These are phyloP conservation scores for Drosophila sucinea DNA, from an alignment of 1,140 invertebrate species.

Conservation along the genomic window DNA sequence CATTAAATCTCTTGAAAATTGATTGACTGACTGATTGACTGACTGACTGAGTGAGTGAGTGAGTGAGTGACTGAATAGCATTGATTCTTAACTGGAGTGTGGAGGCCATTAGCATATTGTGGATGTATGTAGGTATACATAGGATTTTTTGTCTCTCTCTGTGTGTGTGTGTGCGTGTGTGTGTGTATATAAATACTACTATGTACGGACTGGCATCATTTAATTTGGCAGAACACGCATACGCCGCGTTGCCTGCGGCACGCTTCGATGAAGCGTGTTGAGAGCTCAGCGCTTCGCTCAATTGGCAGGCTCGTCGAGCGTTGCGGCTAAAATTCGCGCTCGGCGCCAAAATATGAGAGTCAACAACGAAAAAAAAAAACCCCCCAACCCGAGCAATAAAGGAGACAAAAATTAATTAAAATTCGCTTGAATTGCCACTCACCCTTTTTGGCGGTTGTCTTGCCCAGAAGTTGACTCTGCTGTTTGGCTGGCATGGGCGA, in stretches of 20 bases:
- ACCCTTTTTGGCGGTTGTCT: constrained; percentile 63
- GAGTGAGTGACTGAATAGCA: background rate
- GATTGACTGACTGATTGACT: constrained; percentile 26
- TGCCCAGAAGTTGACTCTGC: constrained; percentile 50
- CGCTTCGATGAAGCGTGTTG: constrained; percentile 77
- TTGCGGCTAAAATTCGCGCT: constrained; percentile 43
- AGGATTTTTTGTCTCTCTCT: background rate
- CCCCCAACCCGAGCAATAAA: constrained; percentile 8
- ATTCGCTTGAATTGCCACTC: constrained; percentile 21
- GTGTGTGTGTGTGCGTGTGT: background rate
- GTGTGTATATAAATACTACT: background rate
- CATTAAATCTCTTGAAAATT: constrained; percentile 35
- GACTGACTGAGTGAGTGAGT: constrained; percentile 7
- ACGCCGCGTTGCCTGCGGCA: constrained; percentile 64
- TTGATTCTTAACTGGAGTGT: constrained; percentile 44
- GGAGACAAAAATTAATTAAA: constrained; percentile 13
- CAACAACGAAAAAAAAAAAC: background rate
- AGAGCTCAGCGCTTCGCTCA: constrained; percentile 68
- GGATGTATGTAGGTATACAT: background rate
- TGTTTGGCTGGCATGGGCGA: constrained; percentile 61
- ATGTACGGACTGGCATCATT: constrained; percentile 50
- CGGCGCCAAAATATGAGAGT: constrained; percentile 52
- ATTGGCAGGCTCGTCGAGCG: constrained; percentile 70
- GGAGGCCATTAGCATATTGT: constrained; percentile 39
- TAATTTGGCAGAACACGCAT: constrained; percentile 68